Evolutionary conservation across 1,140 invertebrate species (phyloP), one percentile per base, ranked within the genome.

Genomic region (Dendroctonus ponderosae): DNA sequence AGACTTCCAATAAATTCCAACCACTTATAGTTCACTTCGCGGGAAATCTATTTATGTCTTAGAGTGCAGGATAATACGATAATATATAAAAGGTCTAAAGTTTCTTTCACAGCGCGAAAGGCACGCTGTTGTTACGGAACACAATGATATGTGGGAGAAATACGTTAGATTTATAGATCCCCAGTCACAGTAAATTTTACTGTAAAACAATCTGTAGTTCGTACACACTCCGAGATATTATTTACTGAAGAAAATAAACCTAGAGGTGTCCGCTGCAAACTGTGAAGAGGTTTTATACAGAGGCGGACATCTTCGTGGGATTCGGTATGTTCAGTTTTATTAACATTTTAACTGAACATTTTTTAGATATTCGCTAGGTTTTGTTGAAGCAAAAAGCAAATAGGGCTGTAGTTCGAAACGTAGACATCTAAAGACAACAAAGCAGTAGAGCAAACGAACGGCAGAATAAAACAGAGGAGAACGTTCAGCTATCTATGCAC

Each of bases 401-500:
- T 3, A 26, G 26, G 3, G 26, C 26, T 26, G 26, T 26, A 3
- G 26, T 26, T 26, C 26, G 26, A 26, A 26, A 26, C 26, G 26
- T 3, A 26, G 26, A 26, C 26, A 26, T 26, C 26, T 26, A 26
- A 26, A 26, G 26, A 26, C 26, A 26, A 26, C 26, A 26, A 26
- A 26, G 26, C 14, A 43, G 11, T 38, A 58, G 14, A n/a, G 26
- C 7, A 38, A 42, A 49, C 14, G 58, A 49, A 60, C 41, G 41
- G 44, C 40, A 42, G 51, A 54, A 57, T 54, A 54, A 66, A 57
- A 66, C 54, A 66, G 54, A 42, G 44, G 40, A 67, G 58, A 67
- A 61, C 65, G 39, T 52, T 54, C 50, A 56, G 65, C 69, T 71
- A 69, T 71, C 66, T 67, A 68, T 75, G 66, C 72, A 77, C 75